phyloP scores from a whole-genome alignment of 2,888 invertebrate genomes.

The Brachyptera putata region DNA sequence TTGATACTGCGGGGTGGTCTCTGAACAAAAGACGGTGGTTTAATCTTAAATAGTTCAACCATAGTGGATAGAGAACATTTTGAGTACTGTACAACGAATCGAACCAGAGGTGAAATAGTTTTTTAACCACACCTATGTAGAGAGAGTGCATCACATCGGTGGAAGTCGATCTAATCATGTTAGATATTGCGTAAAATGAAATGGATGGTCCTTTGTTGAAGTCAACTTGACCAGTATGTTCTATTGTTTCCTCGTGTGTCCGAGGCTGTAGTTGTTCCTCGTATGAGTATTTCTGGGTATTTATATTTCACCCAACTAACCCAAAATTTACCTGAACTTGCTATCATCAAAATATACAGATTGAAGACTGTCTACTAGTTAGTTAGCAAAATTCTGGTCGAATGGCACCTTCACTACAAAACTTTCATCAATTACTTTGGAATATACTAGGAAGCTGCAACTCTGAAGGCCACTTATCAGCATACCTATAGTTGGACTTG shows the following conservation, averaged over 20 bases:
- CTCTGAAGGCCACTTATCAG: too few relatives aligned
- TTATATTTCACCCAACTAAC: too few relatives aligned
- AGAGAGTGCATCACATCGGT: slow-evolving; percentile 22
- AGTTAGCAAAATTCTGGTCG: too few relatives aligned
- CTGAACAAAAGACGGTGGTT: not conserved
- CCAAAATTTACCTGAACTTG: too few relatives aligned
- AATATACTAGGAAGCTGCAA: too few relatives aligned
- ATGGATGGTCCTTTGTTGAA: slow-evolving; percentile 17
- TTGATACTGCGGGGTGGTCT: not conserved
- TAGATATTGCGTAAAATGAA: slow-evolving; percentile 18
- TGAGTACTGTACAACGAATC: slow-evolving; percentile 11
- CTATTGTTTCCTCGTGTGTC: not conserved
- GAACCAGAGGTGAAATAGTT: slow-evolving; percentile 24
- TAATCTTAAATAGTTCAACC: not conserved
- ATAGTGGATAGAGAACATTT: slow-evolving; percentile 24
- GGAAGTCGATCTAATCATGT: slow-evolving; percentile 20
- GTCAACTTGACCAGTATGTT: not conserved
- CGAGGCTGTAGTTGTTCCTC: not conserved
- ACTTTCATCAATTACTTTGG: too few relatives aligned
- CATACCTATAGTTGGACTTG: too few relatives aligned
- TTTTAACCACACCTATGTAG: slow-evolving; percentile 18
- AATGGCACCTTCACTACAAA: too few relatives aligned
- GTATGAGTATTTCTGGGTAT: not conserved
- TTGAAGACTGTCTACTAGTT: too few relatives aligned
- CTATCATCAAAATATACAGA: too few relatives aligned